These are phyloP conservation scores for Allacma fusca DNA, from an alignment of 2,888 invertebrate genomes.

Conservation along the genomic window DNA sequence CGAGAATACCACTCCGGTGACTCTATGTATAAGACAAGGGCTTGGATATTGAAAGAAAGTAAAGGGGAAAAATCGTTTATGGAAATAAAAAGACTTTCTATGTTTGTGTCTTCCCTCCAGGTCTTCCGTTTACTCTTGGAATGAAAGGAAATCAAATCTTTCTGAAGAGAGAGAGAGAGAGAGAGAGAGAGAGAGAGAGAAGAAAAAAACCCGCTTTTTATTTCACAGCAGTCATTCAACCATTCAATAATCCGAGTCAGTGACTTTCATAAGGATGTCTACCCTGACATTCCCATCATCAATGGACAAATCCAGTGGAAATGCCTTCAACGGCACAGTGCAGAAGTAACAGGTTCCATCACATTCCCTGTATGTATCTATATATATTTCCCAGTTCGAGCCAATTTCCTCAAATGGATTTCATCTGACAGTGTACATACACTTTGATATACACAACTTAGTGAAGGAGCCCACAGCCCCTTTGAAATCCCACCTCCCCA, in stretches of 20 bases:
- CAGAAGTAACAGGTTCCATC: too few relatives aligned
- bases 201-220: constrained; percentile 24
- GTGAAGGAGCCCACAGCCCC: neutral
- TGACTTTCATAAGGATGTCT: constrained; percentile 16
- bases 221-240: constrained; percentile 21
- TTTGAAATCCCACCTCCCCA: neutral
- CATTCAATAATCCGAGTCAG: constrained; percentile 16
- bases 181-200: constrained; percentile 9
- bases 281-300: constrained; percentile 10
- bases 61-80: constrained; percentile 28
- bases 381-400: too few relatives aligned
- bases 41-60: neutral
- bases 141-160: constrained; percentile 36
- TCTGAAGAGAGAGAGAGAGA: neutral
- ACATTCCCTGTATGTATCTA: too few relatives aligned
- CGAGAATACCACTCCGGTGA: neutral
- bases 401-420: too few relatives aligned
- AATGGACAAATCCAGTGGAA: neutral
- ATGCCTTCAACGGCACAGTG: neutral
- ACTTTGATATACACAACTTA: neutral
- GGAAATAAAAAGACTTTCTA: constrained; percentile 31
- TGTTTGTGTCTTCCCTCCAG: constrained; percentile 25
- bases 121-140: constrained; percentile 8
- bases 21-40: neutral
- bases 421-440: too few relatives aligned